phyloP scores from a whole-genome alignment of 2,797 vertebrate species.

The Alosa sapidissima region DNA sequence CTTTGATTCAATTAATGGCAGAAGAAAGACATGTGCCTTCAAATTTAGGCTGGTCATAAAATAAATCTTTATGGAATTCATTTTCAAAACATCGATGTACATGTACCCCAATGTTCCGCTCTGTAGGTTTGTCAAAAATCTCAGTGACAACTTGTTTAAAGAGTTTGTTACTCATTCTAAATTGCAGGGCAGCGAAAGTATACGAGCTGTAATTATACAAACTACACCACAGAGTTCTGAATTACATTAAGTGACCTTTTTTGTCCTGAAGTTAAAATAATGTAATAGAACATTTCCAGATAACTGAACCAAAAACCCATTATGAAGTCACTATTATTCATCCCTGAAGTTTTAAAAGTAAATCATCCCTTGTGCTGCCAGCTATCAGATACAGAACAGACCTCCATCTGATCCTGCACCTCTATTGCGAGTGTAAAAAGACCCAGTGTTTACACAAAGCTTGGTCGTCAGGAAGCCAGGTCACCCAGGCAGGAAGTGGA shows the following conservation, averaged over 20 bases:
- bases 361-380: neutral
- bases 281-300: neutral
- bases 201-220: neutral
- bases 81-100: neutral
- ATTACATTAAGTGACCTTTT: neutral
- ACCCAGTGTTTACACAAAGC: slow-evolving; percentile 9
- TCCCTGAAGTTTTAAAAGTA: neutral
- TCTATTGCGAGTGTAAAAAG: slow-evolving; percentile 20
- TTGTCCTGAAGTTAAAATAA: neutral
- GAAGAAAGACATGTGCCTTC: neutral
- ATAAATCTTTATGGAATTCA: neutral
- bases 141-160: neutral
- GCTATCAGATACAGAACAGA: slow-evolving; percentile 8
- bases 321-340: neutral
- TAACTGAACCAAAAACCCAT: neutral
- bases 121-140: neutral
- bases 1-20: neutral
- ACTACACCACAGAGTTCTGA: neutral
- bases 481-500: slow-evolving; percentile 30
- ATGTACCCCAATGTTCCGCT: neutral
- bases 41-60: neutral
- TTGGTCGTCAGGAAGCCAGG: slow-evolving; percentile 28
- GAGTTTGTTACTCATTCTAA: neutral
- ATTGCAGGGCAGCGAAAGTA: neutral
- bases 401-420: neutral